Evolutionary conservation across 2,113 vertebrate genomes (phyloP).

Genomic region (Paralichthys olivaceus): DNA sequence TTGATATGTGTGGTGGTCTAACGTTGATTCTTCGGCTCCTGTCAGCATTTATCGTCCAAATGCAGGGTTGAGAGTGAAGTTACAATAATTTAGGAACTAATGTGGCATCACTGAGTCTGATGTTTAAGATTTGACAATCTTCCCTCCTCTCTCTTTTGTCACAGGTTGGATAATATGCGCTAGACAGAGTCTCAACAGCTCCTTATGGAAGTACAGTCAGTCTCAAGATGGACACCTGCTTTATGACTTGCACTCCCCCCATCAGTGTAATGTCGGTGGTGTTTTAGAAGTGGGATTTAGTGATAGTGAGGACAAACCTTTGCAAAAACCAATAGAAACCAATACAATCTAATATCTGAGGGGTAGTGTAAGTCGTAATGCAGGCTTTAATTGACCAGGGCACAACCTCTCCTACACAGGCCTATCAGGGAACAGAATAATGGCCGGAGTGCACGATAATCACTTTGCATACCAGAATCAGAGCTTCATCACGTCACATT

Average conservation of each 20-base stretch:
- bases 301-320: constrained; percentile 31
- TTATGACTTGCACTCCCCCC: constrained; percentile 81
- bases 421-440: constrained; percentile 77
- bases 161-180: constrained; percentile 73
- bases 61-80: constrained; percentile 24
- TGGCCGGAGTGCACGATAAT: constrained; percentile 76
- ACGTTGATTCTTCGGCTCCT: constrained; percentile 14
- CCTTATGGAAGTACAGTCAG: constrained; percentile 77
- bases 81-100: constrained; percentile 16
- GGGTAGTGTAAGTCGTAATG: constrained; percentile 78
- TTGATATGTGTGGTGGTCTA: constrained; percentile 12
- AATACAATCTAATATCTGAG: constrained; percentile 39
- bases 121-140: constrained; percentile 41
- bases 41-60: constrained; percentile 15
- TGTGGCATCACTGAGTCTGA: constrained; percentile 10
- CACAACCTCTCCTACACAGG: constrained; percentile 79
- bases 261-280: constrained; percentile 2
- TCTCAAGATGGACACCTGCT: constrained; percentile 80
- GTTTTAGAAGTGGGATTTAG: constrained; percentile 50
- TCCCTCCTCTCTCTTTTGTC: constrained; percentile 77
- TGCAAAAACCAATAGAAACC: constrained; percentile 48
- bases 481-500: constrained; percentile 55
- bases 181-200: constrained; percentile 82
- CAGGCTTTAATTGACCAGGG: constrained; percentile 78
- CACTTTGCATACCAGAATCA: constrained; percentile 79